Evolutionary conservation across 2,888 invertebrate genomes (phyloP).

Genomic region (Timema podura): DNA sequence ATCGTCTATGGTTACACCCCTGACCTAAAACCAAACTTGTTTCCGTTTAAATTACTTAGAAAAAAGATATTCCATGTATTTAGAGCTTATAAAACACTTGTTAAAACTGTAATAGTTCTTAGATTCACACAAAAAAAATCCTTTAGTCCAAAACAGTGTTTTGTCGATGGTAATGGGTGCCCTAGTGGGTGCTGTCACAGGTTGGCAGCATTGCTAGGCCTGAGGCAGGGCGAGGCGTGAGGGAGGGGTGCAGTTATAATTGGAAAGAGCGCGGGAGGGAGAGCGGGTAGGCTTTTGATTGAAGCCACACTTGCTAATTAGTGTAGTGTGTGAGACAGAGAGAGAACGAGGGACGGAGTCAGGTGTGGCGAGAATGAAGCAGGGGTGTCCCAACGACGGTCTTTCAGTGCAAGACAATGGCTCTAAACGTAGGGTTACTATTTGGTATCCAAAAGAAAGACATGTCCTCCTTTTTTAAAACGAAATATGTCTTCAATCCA

Average conservation of each 20-base stretch:
- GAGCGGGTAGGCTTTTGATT: conserved; percentile 29
- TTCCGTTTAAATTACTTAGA: too few species aligned
- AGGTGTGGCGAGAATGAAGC: not conserved
- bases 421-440: not conserved
- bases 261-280: conserved; percentile 25
- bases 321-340: conserved; percentile 18
- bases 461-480: too few species aligned
- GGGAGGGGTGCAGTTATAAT: conserved; percentile 26
- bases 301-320: conserved; percentile 34
- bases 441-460: too few species aligned
- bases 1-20: too few species aligned
- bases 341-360: not conserved
- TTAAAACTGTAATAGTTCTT: too few species aligned
- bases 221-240: not conserved
- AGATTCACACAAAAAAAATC: not conserved
- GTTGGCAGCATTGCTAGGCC: conserved; percentile 15
- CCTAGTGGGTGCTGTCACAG: not conserved
- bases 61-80: too few species aligned
- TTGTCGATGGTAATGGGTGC: not conserved
- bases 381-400: not conserved
- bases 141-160: not conserved
- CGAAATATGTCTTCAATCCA: too few species aligned
- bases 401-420: not conserved
- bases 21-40: too few species aligned
- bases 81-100: too few species aligned